A percentile compares a stretch with the other conserved stretches of the same genome.
phyloP scores from a whole-genome alignment of 2,888 invertebrate species.

The Drosophila colorata region DNA sequence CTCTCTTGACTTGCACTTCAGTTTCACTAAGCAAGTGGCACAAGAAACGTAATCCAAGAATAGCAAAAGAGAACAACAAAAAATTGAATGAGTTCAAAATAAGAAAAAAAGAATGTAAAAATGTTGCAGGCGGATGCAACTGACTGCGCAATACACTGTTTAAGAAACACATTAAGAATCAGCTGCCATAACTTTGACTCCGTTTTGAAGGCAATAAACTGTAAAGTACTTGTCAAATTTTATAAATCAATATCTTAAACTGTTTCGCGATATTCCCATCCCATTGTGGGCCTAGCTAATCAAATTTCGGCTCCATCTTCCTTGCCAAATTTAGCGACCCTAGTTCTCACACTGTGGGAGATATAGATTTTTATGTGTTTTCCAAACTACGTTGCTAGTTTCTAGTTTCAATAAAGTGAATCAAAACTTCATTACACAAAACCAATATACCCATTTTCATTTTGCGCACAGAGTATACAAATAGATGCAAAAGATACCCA shows the following conservation, averaged over 20 bases:
- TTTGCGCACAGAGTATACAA: not conserved
- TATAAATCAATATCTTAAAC: too few relatives aligned
- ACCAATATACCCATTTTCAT: not conserved
- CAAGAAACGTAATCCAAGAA: conserved; percentile 43
- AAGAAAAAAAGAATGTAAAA: not conserved
- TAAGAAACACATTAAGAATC: not conserved
- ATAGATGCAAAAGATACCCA: conserved; percentile 30
- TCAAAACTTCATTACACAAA: not conserved
- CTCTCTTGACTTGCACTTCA: conserved; percentile 35
- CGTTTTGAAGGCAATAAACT: too few relatives aligned
- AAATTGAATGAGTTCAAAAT: conserved; percentile 9
- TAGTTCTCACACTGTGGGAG: too few relatives aligned
- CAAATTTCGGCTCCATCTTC: too few relatives aligned
- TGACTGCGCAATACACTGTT: not conserved
- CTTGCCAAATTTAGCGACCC: too few relatives aligned
- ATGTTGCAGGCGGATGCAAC: not conserved
- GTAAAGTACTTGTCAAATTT: too few relatives aligned
- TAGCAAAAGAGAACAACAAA: conserved; percentile 17
- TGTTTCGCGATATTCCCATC: too few relatives aligned
- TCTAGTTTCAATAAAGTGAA: too few relatives aligned
- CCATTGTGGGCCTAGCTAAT: too few relatives aligned
- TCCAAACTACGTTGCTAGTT: too few relatives aligned
- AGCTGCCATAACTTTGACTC: too few relatives aligned
- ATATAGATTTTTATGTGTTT: too few relatives aligned
- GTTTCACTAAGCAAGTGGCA: conserved; percentile 35